Evolutionary conservation across 2,797 vertebrate species (phyloP).

Genomic region (Chrosomus eos): DNA sequence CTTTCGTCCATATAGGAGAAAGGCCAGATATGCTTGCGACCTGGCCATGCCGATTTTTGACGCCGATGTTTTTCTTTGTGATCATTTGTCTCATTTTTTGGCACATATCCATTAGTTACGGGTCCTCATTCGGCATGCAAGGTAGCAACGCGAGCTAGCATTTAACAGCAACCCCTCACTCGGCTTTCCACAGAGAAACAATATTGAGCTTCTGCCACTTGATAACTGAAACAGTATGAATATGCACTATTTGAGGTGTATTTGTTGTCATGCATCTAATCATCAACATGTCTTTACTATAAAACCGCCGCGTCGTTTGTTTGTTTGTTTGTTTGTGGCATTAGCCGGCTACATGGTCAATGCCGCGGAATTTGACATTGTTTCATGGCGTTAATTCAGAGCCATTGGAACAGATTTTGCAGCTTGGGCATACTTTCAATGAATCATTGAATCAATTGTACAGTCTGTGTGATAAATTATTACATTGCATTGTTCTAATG

Average conservation of each 20-base stretch:
- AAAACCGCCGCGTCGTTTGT: constrained; percentile 29
- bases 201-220: constrained; percentile 53
- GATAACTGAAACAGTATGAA: neutral
- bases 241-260: neutral
- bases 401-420: constrained; percentile 33
- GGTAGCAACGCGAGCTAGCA: constrained; percentile 57
- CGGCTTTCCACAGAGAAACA: constrained; percentile 71
- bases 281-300: neutral
- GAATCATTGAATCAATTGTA: neutral
- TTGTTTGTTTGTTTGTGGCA: constrained; percentile 53
- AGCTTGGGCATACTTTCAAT: neutral
- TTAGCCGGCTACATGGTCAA: constrained; percentile 51
- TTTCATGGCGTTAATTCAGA: constrained; percentile 69
- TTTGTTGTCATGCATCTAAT: neutral
- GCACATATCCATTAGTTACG: constrained; percentile 76
- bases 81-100: constrained; percentile 73
- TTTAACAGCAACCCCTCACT: constrained; percentile 51
- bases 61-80: constrained; percentile 68
- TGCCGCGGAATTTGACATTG: constrained; percentile 69
- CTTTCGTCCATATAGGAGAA: neutral
- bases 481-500: neutral
- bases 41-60: neutral
- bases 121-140: constrained; percentile 44
- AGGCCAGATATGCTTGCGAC: neutral
- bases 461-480: neutral